Percentiles rank a stretch among this genome's conserved stretches.
Conservation (phyloP, 2,888 invertebrate species). For the Acronicta alni region DNA sequence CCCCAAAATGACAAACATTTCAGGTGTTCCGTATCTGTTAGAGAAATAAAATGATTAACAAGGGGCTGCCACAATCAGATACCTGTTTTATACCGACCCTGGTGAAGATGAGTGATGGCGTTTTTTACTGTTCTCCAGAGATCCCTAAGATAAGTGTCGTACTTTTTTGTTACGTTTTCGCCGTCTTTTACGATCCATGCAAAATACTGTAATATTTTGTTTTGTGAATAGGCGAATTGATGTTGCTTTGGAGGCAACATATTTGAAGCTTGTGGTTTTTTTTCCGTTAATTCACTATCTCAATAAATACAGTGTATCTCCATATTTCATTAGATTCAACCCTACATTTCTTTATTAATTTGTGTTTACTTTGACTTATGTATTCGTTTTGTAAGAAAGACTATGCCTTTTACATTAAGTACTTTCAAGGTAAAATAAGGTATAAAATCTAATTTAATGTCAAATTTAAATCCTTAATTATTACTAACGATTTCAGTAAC, state of each 20-base stretch:
- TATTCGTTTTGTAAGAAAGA: too few relatives aligned
- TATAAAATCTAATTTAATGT: conserved; percentile 25
- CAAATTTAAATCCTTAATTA: conserved; percentile 30
- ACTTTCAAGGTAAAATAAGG: too few relatives aligned
- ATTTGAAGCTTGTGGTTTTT: too few relatives aligned
- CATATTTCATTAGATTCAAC: too few relatives aligned
- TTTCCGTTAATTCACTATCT: too few relatives aligned
- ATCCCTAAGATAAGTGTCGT: conserved; percentile 37
- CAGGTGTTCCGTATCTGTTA: conserved; percentile 13
- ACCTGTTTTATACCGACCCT: conserved; percentile 58
- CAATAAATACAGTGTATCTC: too few relatives aligned
- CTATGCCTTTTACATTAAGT: too few relatives aligned
- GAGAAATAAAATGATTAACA: conserved; percentile 54
- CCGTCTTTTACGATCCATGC: conserved; percentile 22
- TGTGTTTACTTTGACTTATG: too few relatives aligned
- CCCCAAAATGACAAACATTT: conserved; percentile 22
- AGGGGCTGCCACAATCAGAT: conserved; percentile 62
- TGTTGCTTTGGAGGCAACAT: background rate
- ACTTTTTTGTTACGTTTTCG: conserved; percentile 17
- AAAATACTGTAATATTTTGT: conserved; percentile 27
- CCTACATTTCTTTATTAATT: too few relatives aligned
- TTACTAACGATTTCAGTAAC: conserved; percentile 33
- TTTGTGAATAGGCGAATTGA: conserved; percentile 12
- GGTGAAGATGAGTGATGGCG: conserved; percentile 64
- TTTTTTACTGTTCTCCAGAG: conserved; percentile 62